Base-by-base conservation (phyloP, 2,797 vertebrate species). In the Steatocranus sp. region DNA sequence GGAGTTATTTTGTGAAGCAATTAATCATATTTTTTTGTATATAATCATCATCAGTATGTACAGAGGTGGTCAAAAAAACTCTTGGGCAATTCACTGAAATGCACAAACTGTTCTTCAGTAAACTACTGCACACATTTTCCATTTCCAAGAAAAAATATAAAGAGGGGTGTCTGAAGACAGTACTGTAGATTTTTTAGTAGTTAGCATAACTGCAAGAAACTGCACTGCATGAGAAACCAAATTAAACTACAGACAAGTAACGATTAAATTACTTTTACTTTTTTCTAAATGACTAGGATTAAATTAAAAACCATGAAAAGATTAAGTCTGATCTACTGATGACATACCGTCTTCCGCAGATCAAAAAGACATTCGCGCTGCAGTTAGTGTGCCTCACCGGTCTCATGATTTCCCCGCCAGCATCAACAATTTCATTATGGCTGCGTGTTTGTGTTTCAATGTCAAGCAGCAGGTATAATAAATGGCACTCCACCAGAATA, bases 391-490 rank as follows among this genome's bases (percentile, higher is more conserved):
- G 78, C 75, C 61, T 85, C 84, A 73, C 75, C 1, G 2, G 54
- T 83, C 63, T 90, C 38, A 74, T 78, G 80, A 81, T 83, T 92
- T 85, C 85, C 86, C 54, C 68, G 15, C 46, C 61, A 85, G 75
- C 34, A 81, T 85, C 54, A 77, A 81, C 80, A 81, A 50, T 85
- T 83, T 84, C 83, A 88, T 88, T 87, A 76, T 68, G 76, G 46
- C 17, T 54, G n/a, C 76, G 46, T 73, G 53, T 86, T 49, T 34
- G 68, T 78, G 46, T 48, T 85, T 82, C 84, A 53, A 4, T 85
- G 84, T 87, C 68, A 70, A 85, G 70, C 85, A 86, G 83, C 83
- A 90, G 86, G 80, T 88, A 87, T 86, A 75, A 93, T 91, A 86
- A 92, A 92, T 56, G 14, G 74, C 81, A 81, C 79, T 87, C 68